These are phyloP conservation scores for Sisor rabdophorus DNA, from an alignment of 2,113 vertebrate genomes.

Conservation along the genomic window DNA sequence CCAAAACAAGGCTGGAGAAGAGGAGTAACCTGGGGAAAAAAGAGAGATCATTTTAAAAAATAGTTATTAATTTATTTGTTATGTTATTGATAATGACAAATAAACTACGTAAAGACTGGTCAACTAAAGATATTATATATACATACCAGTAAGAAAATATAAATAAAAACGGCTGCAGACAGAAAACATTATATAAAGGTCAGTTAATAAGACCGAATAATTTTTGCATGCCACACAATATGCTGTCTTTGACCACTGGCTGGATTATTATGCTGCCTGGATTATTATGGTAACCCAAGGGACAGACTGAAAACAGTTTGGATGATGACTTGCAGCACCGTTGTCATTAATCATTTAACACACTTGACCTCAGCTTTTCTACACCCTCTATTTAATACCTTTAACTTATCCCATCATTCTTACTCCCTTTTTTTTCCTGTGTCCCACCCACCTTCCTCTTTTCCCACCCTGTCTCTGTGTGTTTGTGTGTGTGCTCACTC, in stretches of 20 bases:
- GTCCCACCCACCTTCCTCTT: neutral
- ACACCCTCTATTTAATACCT: neutral
- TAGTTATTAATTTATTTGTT: no score
- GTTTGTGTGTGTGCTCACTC: slow-evolving; percentile 45
- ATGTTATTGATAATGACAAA: no score
- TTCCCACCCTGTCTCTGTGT: neutral
- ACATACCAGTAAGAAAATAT: neutral
- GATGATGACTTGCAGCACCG: neutral
- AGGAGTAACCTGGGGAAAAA: slow-evolving; percentile 42
- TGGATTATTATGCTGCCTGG: neutral
- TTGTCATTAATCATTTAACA: slow-evolving; percentile 18
- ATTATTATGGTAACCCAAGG: neutral
- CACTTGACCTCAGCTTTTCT: slow-evolving; percentile 37
- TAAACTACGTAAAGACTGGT: neutral
- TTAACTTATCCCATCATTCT: neutral
- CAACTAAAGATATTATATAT: neutral
- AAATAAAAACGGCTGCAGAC: neutral
- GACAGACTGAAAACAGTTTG: neutral
- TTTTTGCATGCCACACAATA: neutral
- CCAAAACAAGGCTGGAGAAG: slow-evolving; percentile 73
- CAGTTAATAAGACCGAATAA: neutral
- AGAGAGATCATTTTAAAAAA: no score
- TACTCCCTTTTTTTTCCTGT: neutral
- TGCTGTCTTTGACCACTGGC: neutral
- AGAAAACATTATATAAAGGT: neutral